A percentile compares a stretch with the other conserved stretches of the same genome.
Conservation (phyloP, 2,888 invertebrate species). For the Coelopa pilipes region DNA sequence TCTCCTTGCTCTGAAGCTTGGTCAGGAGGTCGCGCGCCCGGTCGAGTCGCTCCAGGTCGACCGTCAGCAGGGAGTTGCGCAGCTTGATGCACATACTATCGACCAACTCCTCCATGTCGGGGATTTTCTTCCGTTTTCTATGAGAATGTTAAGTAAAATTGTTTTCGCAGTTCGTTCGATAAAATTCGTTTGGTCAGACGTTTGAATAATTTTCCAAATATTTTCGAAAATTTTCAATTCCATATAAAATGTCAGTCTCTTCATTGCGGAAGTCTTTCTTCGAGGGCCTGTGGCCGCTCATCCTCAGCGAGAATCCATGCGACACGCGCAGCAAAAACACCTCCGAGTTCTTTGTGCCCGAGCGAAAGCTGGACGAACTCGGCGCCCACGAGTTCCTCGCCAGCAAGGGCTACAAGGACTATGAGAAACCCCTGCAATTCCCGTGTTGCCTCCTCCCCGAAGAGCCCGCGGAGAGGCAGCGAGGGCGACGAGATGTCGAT, state of each 20-base stretch:
- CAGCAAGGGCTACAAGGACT: constrained; percentile 48
- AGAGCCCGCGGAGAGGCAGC: constrained; percentile 2
- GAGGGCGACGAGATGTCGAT: constrained; percentile 25
- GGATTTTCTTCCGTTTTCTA: not conserved
- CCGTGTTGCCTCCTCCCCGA: constrained; percentile 37
- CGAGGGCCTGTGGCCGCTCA: constrained; percentile 57
- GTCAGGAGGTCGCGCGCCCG: constrained; percentile 52
- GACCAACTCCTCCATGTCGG: constrained; percentile 39
- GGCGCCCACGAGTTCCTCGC: constrained; percentile 53
- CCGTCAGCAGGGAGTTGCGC: constrained; percentile 45
- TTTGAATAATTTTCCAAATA: constrained; percentile 1
- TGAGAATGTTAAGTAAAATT: not conserved
- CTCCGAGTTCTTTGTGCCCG: constrained; percentile 49
- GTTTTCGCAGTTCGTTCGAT: not conserved
- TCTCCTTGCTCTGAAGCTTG: constrained; percentile 48
- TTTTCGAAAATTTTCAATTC: not conserved
- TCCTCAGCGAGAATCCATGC: constrained; percentile 54
- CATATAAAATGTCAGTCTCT: constrained; percentile 17
- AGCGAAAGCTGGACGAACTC: constrained; percentile 47
- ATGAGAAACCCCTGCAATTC: constrained; percentile 47
- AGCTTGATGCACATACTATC: constrained; percentile 49
- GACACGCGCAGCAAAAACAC: constrained; percentile 43
- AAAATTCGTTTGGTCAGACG: constrained; percentile 1
- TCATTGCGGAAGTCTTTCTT: constrained; percentile 46
- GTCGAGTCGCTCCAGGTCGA: constrained; percentile 51